These are phyloP conservation scores for Darevskia nairensis DNA, from an alignment of 2,797 vertebrate species.

Conservation along the genomic window DNA sequence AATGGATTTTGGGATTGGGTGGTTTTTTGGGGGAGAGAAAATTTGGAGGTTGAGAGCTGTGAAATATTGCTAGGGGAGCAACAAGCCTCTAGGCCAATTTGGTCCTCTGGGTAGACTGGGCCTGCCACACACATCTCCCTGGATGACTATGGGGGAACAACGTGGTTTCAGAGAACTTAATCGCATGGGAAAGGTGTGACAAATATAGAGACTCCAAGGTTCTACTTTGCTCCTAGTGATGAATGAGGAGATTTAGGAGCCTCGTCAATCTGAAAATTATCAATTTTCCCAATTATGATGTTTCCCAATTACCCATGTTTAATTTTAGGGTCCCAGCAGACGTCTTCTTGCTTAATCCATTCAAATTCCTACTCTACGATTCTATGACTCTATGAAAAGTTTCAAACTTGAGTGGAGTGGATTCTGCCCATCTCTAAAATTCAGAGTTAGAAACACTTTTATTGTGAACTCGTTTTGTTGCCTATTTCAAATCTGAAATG, in stretches of 20 bases:
- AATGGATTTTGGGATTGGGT: not conserved
- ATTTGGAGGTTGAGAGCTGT: not conserved
- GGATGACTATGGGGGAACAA: not conserved
- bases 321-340: not conserved
- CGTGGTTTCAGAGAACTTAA: not conserved
- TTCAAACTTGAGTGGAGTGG: not conserved
- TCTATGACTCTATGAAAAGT: not conserved
- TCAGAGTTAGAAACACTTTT: not conserved
- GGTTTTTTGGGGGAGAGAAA: not conserved
- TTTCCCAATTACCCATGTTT: too few relatives aligned
- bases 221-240: not conserved
- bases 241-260: not conserved
- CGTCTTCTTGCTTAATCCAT: not conserved
- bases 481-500: not conserved
- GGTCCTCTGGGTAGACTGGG: not conserved
- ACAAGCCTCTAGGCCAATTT: not conserved
- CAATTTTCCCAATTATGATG: not conserved
- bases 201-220: not conserved
- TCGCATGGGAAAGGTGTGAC: too few relatives aligned
- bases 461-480: not conserved
- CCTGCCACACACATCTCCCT: not conserved
- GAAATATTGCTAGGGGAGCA: not conserved
- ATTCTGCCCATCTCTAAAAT: not conserved
- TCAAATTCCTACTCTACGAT: too few relatives aligned
- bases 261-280: not conserved